phyloP scores from a whole-genome alignment of 2,888 invertebrate genomes.

The Plebejus argus region DNA sequence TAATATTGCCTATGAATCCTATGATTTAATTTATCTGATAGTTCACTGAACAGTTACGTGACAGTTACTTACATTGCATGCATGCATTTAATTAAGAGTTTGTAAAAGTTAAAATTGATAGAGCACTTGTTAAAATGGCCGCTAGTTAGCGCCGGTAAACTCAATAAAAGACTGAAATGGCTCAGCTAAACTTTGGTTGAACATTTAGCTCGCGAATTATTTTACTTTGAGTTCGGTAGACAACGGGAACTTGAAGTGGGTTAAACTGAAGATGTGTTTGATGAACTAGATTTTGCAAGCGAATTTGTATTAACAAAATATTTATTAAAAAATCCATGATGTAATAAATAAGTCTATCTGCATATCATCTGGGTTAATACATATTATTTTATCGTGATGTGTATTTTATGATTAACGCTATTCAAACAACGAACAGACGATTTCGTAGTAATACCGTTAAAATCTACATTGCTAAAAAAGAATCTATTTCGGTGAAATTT shows the following conservation, averaged over 20 bases:
- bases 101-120: slow-evolving; percentile 20
- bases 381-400: no score
- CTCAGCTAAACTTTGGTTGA: background rate
- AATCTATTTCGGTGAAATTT: background rate
- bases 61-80: background rate
- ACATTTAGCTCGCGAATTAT: slow-evolving; percentile 18
- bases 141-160: background rate
- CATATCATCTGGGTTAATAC: no score
- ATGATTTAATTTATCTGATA: no score
- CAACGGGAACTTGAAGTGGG: background rate
- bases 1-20: no score
- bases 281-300: no score
- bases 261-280: background rate
- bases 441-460: background rate
- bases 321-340: no score
- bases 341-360: no score
- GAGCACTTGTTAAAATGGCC: slow-evolving; percentile 9
- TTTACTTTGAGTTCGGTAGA: slow-evolving; percentile 14
- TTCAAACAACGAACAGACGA: no score
- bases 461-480: background rate
- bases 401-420: no score
- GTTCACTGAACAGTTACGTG: background rate
- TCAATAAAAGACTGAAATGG: slow-evolving; percentile 6
- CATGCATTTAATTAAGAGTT: background rate
- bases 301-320: no score